Evolutionary conservation across 2,797 vertebrate genomes (phyloP).

Genomic region (Ctenopoma multispine): DNA sequence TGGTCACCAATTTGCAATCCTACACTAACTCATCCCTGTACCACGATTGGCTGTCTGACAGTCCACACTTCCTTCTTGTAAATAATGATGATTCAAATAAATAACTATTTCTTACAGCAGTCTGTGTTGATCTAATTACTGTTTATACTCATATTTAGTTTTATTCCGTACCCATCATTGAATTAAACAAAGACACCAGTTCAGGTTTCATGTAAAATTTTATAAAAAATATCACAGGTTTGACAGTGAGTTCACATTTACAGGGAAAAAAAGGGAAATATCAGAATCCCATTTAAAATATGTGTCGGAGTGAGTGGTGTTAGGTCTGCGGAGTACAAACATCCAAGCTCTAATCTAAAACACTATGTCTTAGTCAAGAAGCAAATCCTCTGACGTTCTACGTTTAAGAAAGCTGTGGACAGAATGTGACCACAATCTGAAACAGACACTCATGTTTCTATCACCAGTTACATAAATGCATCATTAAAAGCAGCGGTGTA

Average conservation of each 20-base stretch:
- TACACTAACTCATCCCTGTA: constrained; percentile 27
- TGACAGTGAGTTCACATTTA: constrained; percentile 75
- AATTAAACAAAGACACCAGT: constrained; percentile 40
- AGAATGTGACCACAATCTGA: constrained; percentile 41
- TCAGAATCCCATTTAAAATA: constrained; percentile 52
- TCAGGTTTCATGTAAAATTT: constrained; percentile 75
- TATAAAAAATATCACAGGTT: constrained; percentile 80
- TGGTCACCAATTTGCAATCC: constrained; percentile 30
- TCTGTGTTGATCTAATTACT: constrained; percentile 11
- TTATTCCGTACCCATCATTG: neutral
- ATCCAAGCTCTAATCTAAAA: constrained; percentile 63
- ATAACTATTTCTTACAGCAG: constrained; percentile 75
- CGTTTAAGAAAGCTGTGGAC: constrained; percentile 37
- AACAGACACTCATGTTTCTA: constrained; percentile 29
- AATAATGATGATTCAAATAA: constrained; percentile 78
- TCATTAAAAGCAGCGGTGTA: constrained; percentile 60
- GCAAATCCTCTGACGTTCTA: constrained; percentile 33
- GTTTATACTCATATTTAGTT: neutral
- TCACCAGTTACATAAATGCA: constrained; percentile 41
- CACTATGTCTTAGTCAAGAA: constrained; percentile 48
- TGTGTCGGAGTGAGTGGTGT: constrained; percentile 20
- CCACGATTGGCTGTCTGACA: constrained; percentile 60
- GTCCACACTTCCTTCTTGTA: constrained; percentile 70
- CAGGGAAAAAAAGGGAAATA: constrained; percentile 61
- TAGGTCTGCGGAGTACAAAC: constrained; percentile 40